Conservation (phyloP, 2,888 invertebrate genomes). For the Eristalinus sepulchralis region DNA sequence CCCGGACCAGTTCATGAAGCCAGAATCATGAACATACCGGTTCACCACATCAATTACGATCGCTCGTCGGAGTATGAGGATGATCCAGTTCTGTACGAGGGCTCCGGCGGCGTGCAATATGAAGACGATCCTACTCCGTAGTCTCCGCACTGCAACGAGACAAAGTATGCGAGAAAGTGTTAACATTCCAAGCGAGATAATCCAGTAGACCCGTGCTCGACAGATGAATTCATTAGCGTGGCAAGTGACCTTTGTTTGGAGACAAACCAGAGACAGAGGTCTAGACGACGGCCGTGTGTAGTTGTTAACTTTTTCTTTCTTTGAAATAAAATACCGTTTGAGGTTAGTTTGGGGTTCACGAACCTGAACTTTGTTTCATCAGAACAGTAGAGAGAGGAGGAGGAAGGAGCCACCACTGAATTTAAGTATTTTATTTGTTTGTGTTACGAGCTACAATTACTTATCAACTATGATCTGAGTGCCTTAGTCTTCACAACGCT, state of each 20-base stretch:
- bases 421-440: neutral
- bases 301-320: neutral
- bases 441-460: neutral
- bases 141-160: neutral
- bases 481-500: neutral
- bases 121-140: slow-evolving; percentile 14
- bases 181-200: neutral
- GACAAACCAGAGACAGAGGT: neutral
- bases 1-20: slow-evolving; percentile 45
- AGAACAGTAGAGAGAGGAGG: neutral
- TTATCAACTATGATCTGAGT: neutral
- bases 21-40: slow-evolving; percentile 48
- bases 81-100: slow-evolving; percentile 16
- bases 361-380: neutral
- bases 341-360: neutral
- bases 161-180: neutral
- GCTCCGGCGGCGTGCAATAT: no score
- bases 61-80: slow-evolving; percentile 9
- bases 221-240: neutral
- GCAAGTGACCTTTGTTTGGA: slow-evolving; percentile 13
- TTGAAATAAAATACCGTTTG: neutral
- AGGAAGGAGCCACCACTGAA: neutral
- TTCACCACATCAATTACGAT: slow-evolving; percentile 20
- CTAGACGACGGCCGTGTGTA: neutral
- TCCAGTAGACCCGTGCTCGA: neutral